Evolutionary conservation across 2,888 invertebrate species (phyloP), one percentile per base, ranked within the genome.

Genomic region (Hermaeophaga mercurialis): DNA sequence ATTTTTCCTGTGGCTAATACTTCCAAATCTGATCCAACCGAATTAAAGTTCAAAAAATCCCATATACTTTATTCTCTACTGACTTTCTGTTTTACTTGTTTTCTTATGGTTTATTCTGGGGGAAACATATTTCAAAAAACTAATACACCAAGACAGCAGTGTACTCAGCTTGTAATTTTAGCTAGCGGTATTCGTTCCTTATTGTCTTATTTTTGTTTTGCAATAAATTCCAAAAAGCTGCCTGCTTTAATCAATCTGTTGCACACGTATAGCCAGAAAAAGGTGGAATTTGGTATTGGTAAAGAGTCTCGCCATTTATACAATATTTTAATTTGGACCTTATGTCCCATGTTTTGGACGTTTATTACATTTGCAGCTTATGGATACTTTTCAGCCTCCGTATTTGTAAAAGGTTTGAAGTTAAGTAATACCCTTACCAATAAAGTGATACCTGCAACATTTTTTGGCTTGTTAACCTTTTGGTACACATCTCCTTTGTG

Each of bases 1-100:
- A 31, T 46, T 8, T 33, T 46, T n/a, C 45, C 45, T 5, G 31
- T 46, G 12, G 45, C 31, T 11, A 17, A 46, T 11, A 26, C 33
- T 17, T 31, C 33, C 0, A 31, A 19, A 2, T 31, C 28, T 15
- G 45, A 46, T 33, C 45, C 45, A 8, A 9, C 7, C 3, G 6
- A 46, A 7, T 18, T 46, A 1, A 18, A 33, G 12, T 31, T 11
- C 8, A 33, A 33, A 28, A 31, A 19, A 33, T 46, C 33, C 12
- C 31, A 33, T 1, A 33, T 12, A n/a, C n/a, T 46, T 12, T 46
- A 46, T 46, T 46, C 45, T 2, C 8, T 33, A 6, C 12, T 28
- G 12, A 19, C 11, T n/a, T 46, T 46, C 12, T 3, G 12, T 46
- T 33, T 31, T 18, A 19, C 2, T 6, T 5, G 4, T 7, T 12